Percentiles rank a stretch among this genome's conserved stretches.
Evolutionary conservation across 2,113 vertebrate species (phyloP).

Genomic region (Oncorhynchus kisutch): DNA sequence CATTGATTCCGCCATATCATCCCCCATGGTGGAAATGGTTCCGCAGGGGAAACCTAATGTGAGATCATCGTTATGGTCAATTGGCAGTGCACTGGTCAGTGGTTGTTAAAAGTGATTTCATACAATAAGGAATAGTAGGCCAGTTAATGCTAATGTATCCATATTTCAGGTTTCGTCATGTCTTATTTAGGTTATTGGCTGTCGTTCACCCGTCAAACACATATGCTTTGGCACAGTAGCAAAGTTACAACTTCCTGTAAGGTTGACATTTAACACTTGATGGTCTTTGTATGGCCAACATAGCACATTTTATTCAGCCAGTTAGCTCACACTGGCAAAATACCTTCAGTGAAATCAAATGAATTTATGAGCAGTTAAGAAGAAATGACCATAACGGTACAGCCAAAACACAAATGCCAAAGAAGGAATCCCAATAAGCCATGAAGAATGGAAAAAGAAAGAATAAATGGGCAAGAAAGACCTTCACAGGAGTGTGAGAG

Average conservation of each 20-base stretch:
- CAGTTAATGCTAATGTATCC: neutral
- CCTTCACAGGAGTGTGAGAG: conserved; percentile 19
- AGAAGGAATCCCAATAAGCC: conserved; percentile 51
- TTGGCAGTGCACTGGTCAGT: neutral
- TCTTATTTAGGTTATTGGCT: no score
- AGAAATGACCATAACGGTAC: conserved; percentile 51
- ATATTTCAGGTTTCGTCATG: neutral
- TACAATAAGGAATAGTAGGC: neutral
- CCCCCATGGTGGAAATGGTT: neutral
- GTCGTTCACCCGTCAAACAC: no score
- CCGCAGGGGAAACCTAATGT: neutral
- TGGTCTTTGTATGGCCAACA: neutral
- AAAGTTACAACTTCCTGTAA: neutral
- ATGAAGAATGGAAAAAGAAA: conserved; percentile 46
- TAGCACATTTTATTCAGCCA: neutral
- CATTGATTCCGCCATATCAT: neutral
- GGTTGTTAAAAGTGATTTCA: neutral
- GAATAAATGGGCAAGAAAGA: conserved; percentile 14
- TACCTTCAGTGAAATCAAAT: neutral
- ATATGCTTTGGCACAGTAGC: neutral
- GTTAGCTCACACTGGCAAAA: neutral
- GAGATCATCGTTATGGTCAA: neutral
- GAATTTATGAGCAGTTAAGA: conserved; percentile 32
- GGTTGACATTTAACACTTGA: neutral
- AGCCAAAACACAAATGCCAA: conserved; percentile 48